A percentile compares a stretch with the other conserved stretches of the same genome.
Evolutionary conservation across 2,113 vertebrate species (phyloP).

Genomic region (Amphiprion ocellaris): DNA sequence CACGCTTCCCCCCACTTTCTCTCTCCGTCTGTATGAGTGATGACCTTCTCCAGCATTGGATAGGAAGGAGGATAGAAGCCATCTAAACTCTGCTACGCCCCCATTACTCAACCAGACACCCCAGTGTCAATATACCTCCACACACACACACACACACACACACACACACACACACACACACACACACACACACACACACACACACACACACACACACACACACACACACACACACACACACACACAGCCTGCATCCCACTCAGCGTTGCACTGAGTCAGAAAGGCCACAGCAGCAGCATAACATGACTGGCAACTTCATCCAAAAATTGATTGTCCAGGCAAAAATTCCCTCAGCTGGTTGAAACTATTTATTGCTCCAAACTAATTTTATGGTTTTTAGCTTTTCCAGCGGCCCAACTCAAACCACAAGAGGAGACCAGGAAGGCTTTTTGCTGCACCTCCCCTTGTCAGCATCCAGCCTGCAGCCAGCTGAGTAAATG

Average conservation of each 20-base stretch:
- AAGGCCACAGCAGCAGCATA: conserved; percentile 60
- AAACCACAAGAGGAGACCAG: conserved; percentile 14
- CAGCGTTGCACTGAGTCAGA: conserved; percentile 64
- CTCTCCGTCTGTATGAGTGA: conserved; percentile 66
- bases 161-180: conserved; percentile 21
- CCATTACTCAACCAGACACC: conserved; percentile 77
- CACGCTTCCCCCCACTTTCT: neutral
- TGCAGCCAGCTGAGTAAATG: no score
- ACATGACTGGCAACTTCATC: conserved; percentile 53
- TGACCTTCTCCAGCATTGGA: conserved; percentile 63
- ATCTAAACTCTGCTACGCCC: conserved; percentile 66
- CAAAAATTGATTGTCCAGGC: conserved; percentile 60
- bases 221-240: conserved; percentile 22
- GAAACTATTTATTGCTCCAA: conserved; percentile 55
- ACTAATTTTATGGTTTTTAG: conserved; percentile 54
- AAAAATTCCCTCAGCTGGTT: conserved; percentile 39
- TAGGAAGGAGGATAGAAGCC: conserved; percentile 71
- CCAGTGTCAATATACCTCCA: conserved; percentile 56
- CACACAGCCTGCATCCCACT: conserved; percentile 34
- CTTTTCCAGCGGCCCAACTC: conserved; percentile 25
- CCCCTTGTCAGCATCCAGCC: neutral
- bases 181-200: conserved; percentile 24
- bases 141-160: conserved; percentile 23
- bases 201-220: conserved; percentile 21
- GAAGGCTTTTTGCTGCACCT: neutral